These are phyloP conservation scores for Apodemus agrarius DNA, from an alignment of 2,797 vertebrate genomes.

Conservation along the genomic window DNA sequence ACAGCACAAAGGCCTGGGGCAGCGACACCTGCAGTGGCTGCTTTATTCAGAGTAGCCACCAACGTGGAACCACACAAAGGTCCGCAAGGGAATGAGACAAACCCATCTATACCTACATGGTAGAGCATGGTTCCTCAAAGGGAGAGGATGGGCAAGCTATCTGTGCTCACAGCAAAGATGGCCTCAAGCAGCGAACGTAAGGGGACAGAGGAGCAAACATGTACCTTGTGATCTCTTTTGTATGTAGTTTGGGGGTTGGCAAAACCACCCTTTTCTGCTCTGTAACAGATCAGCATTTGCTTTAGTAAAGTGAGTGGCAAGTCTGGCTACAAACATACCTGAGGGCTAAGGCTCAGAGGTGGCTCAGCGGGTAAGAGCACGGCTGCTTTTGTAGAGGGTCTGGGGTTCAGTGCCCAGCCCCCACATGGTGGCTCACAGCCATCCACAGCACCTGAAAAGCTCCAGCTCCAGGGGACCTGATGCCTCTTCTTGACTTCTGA, in stretches of 20 bases:
- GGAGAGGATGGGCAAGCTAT: not conserved
- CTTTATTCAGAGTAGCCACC: not conserved
- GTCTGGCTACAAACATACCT: not conserved
- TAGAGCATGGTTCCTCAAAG: not conserved
- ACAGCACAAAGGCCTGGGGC: not conserved
- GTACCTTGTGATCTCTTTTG: not conserved
- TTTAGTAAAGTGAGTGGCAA: not conserved
- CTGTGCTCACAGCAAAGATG: not conserved
- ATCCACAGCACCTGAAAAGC: not conserved
- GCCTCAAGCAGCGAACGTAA: not conserved
- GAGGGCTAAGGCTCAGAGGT: not conserved
- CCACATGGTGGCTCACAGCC: not conserved
- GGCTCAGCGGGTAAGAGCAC: not conserved
- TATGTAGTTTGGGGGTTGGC: not conserved
- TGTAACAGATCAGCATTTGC: not conserved
- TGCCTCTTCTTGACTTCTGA: not conserved
- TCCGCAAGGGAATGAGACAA: not conserved
- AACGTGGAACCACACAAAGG: not conserved
- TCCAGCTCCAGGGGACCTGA: not conserved
- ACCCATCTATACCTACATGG: no score
- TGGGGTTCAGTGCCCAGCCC: not conserved
- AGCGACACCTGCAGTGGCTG: not conserved
- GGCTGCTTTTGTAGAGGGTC: not conserved
- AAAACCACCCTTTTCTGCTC: not conserved
- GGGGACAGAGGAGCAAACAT: not conserved